A percentile compares a stretch with the other conserved stretches of the same genome.
Evolutionary conservation across 2,797 vertebrate genomes (phyloP).

Genomic region (Botia kubotai): DNA sequence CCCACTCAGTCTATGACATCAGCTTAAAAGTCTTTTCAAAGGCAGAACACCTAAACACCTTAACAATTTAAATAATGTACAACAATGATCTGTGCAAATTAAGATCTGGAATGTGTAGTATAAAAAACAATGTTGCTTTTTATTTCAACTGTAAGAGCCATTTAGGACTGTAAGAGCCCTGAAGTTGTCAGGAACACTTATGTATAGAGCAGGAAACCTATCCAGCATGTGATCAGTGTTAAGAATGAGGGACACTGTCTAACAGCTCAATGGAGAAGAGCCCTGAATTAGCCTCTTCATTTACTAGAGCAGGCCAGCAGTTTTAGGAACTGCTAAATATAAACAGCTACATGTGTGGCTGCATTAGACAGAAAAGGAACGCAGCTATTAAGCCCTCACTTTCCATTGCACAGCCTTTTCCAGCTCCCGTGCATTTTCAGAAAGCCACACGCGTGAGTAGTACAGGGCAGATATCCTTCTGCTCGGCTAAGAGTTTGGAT

Average conservation of each 20-base stretch:
- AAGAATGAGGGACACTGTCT: not conserved
- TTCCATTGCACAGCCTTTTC: constrained; percentile 67
- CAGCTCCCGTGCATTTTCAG: constrained; percentile 6
- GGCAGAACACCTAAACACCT: too few relatives aligned
- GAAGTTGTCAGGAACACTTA: not conserved
- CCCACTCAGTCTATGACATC: not conserved
- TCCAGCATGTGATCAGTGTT: not conserved
- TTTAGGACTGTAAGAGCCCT: not conserved
- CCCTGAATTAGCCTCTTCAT: constrained; percentile 70
- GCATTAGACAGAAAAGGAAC: constrained; percentile 63
- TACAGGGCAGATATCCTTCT: not conserved
- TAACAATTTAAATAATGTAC: too few relatives aligned
- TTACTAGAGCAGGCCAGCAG: constrained; percentile 59
- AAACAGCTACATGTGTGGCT: constrained; percentile 67
- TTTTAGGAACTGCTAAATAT: constrained; percentile 72
- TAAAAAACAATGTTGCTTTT: not conserved
- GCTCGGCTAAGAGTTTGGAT: not conserved
- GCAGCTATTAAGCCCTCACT: constrained; percentile 62
- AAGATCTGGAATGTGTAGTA: not conserved
- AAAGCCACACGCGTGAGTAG: not conserved
- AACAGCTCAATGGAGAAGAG: constrained; percentile 34
- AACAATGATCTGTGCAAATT: not conserved
- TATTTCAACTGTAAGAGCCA: not conserved
- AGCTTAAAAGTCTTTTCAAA: too few relatives aligned
- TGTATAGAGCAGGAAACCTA: not conserved